These are phyloP conservation scores for Lepus townsendii DNA, from an alignment of 2,797 vertebrate species.

Conservation along the genomic window DNA sequence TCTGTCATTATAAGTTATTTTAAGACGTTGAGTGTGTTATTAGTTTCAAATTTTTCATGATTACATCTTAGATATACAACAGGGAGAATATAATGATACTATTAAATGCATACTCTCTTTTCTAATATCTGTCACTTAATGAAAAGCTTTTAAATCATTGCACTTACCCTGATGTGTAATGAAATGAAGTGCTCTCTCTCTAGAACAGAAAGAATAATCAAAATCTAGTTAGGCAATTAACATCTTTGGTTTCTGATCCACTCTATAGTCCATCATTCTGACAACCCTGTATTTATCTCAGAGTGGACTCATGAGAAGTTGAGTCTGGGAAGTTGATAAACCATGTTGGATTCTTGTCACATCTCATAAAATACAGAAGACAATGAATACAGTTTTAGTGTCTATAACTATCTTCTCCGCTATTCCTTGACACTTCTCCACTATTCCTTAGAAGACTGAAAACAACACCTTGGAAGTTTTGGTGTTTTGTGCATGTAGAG, in stretches of 20 bases:
- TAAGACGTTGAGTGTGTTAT: conserved; percentile 57
- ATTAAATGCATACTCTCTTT: conserved; percentile 72
- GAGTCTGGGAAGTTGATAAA: not conserved
- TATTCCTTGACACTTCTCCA: not conserved
- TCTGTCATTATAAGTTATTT: conserved; percentile 68
- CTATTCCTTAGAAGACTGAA: not conserved
- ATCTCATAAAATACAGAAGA: not conserved
- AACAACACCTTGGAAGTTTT: not conserved
- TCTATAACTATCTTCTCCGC: not conserved
- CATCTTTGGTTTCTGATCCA: conserved; percentile 53
- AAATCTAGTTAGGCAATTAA: conserved; percentile 76
- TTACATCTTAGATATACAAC: conserved; percentile 78
- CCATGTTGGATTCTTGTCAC: not conserved
- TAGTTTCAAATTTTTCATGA: conserved; percentile 75
- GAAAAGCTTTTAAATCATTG: conserved; percentile 77
- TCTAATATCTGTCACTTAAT: conserved; percentile 79
- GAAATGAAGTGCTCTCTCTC: conserved; percentile 68
- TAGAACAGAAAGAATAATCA: conserved; percentile 69
- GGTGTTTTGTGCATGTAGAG: not conserved
- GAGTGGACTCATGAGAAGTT: conserved; percentile 5
- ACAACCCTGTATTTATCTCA: conserved; percentile 46
- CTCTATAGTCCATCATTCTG: not conserved
- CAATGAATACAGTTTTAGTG: not conserved
- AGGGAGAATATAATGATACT: conserved; percentile 79
- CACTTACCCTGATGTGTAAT: conserved; percentile 74